phyloP scores from a whole-genome alignment of 2,113 vertebrate species.

The Lophura nycthemera region DNA sequence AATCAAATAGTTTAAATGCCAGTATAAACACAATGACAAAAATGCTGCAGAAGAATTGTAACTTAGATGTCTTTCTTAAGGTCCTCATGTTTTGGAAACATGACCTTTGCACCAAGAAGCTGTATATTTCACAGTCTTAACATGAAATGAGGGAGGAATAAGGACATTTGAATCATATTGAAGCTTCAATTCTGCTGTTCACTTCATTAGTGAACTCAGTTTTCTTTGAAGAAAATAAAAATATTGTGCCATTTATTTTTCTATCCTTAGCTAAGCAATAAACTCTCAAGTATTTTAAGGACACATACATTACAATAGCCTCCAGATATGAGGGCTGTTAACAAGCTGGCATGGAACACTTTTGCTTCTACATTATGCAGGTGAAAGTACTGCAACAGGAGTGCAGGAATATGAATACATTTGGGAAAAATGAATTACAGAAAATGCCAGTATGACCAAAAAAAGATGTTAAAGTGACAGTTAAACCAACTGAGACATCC shows the following conservation, averaged over 20 bases:
- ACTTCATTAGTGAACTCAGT: background rate
- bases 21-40: background rate
- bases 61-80: background rate
- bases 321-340: constrained; percentile 19
- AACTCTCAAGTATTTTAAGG: background rate
- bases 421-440: background rate
- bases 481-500: background rate
- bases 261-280: background rate
- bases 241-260: background rate
- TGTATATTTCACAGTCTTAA: background rate
- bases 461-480: background rate
- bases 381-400: background rate
- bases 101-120: background rate
- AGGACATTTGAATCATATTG: background rate
- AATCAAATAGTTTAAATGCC: constrained; percentile 1
- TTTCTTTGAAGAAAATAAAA: constrained; percentile 10
- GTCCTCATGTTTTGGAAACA: background rate
- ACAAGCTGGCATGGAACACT: background rate
- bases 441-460: background rate
- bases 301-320: background rate
- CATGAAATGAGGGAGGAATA: background rate
- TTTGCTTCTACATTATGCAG: background rate
- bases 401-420: background rate
- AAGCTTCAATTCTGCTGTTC: background rate
- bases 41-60: background rate